These are phyloP conservation scores for Micromys minutus DNA, from an alignment of 2,113 vertebrate species.

Conservation along the genomic window DNA sequence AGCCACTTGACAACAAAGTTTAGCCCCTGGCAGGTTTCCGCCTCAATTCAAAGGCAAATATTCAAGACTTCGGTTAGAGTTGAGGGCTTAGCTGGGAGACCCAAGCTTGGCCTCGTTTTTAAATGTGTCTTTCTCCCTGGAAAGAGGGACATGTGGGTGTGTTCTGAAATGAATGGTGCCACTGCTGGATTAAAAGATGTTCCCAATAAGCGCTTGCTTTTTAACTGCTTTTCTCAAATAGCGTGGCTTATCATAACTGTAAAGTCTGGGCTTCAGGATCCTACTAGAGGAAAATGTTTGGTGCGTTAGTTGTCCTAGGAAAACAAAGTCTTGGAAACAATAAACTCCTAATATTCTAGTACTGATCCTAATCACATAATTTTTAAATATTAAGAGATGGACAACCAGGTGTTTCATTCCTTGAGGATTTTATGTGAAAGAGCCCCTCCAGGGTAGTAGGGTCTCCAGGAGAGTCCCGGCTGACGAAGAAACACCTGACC, in stretches of 20 bases:
- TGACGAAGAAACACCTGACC: too few species aligned
- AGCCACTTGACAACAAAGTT: slow-evolving; percentile 28
- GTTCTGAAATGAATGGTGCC: background rate
- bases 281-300: background rate
- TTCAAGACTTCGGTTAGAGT: slow-evolving; percentile 44
- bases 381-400: background rate
- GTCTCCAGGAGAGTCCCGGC: too few species aligned
- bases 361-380: background rate
- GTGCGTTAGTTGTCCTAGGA: background rate
- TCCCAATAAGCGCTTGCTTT: background rate
- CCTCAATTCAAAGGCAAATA: slow-evolving; percentile 50
- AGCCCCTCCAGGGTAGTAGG: too few species aligned
- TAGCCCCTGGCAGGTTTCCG: slow-evolving; percentile 61
- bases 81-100: slow-evolving; percentile 44
- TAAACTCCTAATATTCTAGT: background rate
- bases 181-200: background rate
- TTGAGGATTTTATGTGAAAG: background rate
- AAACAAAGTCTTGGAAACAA: background rate
- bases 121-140: background rate
- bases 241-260: background rate
- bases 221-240: background rate
- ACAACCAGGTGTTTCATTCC: background rate
- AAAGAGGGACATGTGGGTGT: background rate
- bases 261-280: background rate
- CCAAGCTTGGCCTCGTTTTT: slow-evolving; percentile 64